Conservation (phyloP, 2,888 invertebrate genomes). For the Eupithecia insigniata region DNA sequence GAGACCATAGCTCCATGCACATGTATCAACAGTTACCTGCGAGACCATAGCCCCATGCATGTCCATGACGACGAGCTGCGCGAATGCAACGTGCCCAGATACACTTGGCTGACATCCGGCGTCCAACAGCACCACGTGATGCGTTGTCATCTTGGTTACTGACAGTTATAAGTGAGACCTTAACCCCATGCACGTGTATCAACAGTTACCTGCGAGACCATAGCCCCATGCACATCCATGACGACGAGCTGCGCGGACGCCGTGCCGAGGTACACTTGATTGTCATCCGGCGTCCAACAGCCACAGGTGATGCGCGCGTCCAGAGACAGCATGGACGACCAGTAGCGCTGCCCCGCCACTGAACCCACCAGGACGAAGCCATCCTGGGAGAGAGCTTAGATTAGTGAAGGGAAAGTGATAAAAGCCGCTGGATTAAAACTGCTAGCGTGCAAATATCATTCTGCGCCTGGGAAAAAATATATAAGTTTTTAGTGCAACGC, state of each 20-base stretch:
- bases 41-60: conserved; percentile 98
- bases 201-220: conserved; percentile 90
- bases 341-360: conserved; percentile 98
- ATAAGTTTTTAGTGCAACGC: background rate
- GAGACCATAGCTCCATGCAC: conserved; percentile 98
- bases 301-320: conserved; percentile 98
- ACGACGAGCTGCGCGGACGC: conserved; percentile 97
- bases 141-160: too few species aligned
- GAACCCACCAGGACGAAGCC: conserved; percentile 99
- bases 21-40: conserved; percentile 83
- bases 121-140: conserved; percentile 99
- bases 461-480: too few species aligned
- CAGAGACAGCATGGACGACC: conserved; percentile 98
- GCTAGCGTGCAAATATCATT: too few species aligned
- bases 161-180: conserved; percentile 87
- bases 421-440: background rate
- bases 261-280: conserved; percentile 98
- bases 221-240: conserved; percentile 98
- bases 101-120: conserved; percentile 98
- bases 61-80: conserved; percentile 98
- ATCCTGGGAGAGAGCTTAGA: conserved; percentile 85
- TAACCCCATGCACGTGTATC: conserved; percentile 93
- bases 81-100: conserved; percentile 97
- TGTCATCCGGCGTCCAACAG: conserved; percentile 99
- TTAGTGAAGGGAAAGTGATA: background rate